Base-by-base conservation (phyloP, 2,888 invertebrate genomes). In the Hirtodrosophila histrioides region DNA sequence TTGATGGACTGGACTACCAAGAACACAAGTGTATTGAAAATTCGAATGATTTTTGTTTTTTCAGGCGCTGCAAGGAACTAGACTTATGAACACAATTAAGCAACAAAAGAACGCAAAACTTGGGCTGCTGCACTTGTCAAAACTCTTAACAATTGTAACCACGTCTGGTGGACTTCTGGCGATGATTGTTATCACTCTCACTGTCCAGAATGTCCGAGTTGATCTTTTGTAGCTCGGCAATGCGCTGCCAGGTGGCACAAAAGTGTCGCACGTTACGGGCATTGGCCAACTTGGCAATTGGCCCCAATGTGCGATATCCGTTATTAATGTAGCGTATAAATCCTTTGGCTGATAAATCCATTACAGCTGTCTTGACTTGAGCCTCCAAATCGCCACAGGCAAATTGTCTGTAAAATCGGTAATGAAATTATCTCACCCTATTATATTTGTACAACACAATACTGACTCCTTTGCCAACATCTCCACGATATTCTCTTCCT, bases 231-330 rank as follows among this genome's bases (percentile, higher is more conserved):
- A 85, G 54, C 39, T 90, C 87, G 53, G 80, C 70, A n/a, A 90
- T 77, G 45, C 81, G 86, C 27, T 89, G 76, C 91, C 91, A 91
- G 3, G 87, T 82, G 39, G 76, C 67, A 40, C 77, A 86, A 31
- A 86, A 77, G 62, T 91, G 89, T 3, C 89, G 89, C 48, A 66
- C 64, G 3, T 88, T 90, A n/a, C 86, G 89, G 0, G 89, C 88
- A 51, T 77, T 71, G 11, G 90, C 87, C 63, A 91, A 53, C 62
- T 86, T 90, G 7, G 91, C 90, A 41, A 90, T 90, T 4, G 92
- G 92, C 0, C 91, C 91, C 54, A 91, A 36, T 1, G 91, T 91
- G 61, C 89, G 90, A 71, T 90, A 91, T 0, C 92, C 91, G 39
- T 85, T 78, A 33, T 64, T 56, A 1, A 88, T 66, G 37, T 58